Conservation (phyloP, 1,140 invertebrate species). For the Oreohelix idahoensis region DNA sequence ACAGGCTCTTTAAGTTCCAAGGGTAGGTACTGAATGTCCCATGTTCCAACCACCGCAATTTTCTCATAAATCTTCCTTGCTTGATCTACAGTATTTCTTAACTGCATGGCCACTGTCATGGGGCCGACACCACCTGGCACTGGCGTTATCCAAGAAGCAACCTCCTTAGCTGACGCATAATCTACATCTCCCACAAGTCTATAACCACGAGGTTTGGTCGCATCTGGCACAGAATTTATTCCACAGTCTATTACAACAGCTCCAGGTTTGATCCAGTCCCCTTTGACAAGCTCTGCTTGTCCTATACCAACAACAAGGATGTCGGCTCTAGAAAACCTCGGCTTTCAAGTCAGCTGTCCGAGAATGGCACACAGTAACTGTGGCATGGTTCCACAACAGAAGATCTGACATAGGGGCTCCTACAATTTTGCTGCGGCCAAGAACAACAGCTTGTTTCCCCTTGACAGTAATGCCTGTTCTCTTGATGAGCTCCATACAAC, state of each 20-base stretch:
- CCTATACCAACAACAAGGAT: slow-evolving; percentile 98
- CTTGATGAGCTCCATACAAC: slow-evolving; percentile 93
- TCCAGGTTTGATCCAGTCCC: slow-evolving; percentile 97
- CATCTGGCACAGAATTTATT: slow-evolving; percentile 94
- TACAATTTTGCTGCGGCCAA: slow-evolving; percentile 98
- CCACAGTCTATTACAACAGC: slow-evolving; percentile 99
- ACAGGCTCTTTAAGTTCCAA: slow-evolving; percentile 68
- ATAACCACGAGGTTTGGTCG: slow-evolving; percentile 85
- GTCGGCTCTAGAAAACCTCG: slow-evolving; percentile 80
- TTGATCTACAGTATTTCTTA: slow-evolving; percentile 93
- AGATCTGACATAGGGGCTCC: slow-evolving; percentile 95
- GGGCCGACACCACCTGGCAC: slow-evolving; percentile 98
- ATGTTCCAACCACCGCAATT: slow-evolving; percentile 52
- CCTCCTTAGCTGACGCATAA: slow-evolving; percentile 83
- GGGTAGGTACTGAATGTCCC: slow-evolving; percentile 67
- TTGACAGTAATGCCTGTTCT: slow-evolving; percentile 83
- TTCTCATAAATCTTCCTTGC: slow-evolving; percentile 77
- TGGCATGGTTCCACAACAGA: slow-evolving; percentile 96
- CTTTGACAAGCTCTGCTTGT: slow-evolving; percentile 90
- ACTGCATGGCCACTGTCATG: slow-evolving; percentile 98
- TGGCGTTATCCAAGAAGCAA: slow-evolving; percentile 93
- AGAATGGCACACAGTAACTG: slow-evolving; percentile 97
- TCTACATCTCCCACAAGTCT: slow-evolving; percentile 95
- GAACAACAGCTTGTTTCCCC: slow-evolving; percentile 91
- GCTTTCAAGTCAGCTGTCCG: slow-evolving; percentile 85